Base-by-base conservation (phyloP, 2,113 vertebrate species). In the Kobus ellipsiprymnus region DNA sequence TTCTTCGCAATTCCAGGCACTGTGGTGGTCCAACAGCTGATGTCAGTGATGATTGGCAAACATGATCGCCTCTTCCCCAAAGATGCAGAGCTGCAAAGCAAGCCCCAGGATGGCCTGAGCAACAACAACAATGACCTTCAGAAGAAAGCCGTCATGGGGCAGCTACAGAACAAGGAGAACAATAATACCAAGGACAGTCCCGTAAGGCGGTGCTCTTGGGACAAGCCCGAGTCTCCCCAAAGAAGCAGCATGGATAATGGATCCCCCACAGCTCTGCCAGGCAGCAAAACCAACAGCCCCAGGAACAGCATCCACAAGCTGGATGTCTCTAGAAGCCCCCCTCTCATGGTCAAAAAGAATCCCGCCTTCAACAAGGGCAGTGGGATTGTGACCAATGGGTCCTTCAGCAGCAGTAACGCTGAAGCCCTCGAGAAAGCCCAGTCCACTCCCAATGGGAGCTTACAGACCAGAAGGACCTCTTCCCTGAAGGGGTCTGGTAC, bases 311-410 rank as follows among this genome's bases (percentile, higher is more conserved):
- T 99, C 1, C 99, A 99, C 90, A 99, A 99, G 92, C 98, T 99
- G 1, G 99, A 99, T 85, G 97, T 99, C 59, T 98, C 99, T 5
- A 99, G 99, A 97, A 99, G 99, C 90, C 99, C 99, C 0, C 99
- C 99, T 1, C 98, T 99, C 87, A 99, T 95, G 7, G 98, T 99
- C 27, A 99, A 99, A 96, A 99, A 99, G 98, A 99, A 99, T 96
- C 99, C 99, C 0, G 99, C 99, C 5, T 99, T 99, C 98, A 99
- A 98, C 85, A 99, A 99, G 98, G 99, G 99, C 29, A 99, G 99
- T 0, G 99, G 99, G 30, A 99, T 99, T 33, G 99, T 99, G 94
- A 99, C 99, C 60, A 99, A 99, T 0, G 99, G 99, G 9, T 99
- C 99, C 36, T 99, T 99, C 97, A 99, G 99, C 99, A 99, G 99